Evolutionary conservation across 2,888 invertebrate genomes (phyloP), one percentile per base, ranked within the genome.

Genomic region (Alloscopus bannaensis): DNA sequence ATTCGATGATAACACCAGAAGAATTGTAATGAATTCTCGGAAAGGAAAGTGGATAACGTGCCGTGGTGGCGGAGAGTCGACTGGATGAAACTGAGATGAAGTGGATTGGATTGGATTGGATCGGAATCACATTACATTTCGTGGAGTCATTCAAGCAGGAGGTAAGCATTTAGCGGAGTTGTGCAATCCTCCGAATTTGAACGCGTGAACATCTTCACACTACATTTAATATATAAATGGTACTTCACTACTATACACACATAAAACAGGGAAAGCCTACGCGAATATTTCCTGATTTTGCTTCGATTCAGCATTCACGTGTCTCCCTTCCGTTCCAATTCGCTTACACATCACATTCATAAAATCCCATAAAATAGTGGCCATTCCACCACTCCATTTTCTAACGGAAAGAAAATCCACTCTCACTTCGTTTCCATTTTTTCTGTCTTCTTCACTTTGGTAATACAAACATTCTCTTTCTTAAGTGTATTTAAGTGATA

Each of bases 401-500:
- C 40, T 11, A 22, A 1, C 3, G 6, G 13, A 45, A 59, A 13
- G 50, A 31, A 59, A 47, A 45, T 62, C 24, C 26, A 55, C 24
- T 62, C 40, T 20, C 36, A n/a, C n/a, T n/a, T 36, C 31, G 24
- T 22, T 52, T 13, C 55, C 36, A 11, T 42, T 36, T 26, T 59
- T 16, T n/a, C 11, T 64, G 40, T 13, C 6, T 0, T 64, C 40
- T 26, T 26, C 45, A 20, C 60, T 31, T 6, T 45, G 59, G 59
- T 75, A 66, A 75, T 75, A 75, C 66, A 75, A 55, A 57, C 66
- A 75, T 65, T 75, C 24, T 24, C 47, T 75, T 47, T 11, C 47
- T 65, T 55, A 73, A 65, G 47, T 45, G 55, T 24, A 50, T n/a
- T n/a, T n/a, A 70, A 62, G 66, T 59, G 73, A 75, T 75, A 66